phyloP scores from a whole-genome alignment of 2,797 vertebrate species.

The Tarsius wallacei region DNA sequence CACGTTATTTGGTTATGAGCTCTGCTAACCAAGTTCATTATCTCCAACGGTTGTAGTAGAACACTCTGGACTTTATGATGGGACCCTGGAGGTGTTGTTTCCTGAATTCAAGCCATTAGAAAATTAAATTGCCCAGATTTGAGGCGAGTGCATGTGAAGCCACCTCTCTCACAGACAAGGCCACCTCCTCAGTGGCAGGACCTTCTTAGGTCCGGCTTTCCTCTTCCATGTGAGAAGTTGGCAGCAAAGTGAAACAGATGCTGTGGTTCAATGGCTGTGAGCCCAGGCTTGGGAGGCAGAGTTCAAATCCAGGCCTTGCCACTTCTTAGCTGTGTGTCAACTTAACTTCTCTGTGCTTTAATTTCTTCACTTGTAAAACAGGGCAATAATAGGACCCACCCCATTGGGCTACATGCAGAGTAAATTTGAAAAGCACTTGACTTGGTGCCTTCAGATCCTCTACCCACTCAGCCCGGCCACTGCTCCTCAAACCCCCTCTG shows the following conservation, averaged over 20 bases:
- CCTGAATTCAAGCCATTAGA: background rate
- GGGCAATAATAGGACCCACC: too few relatives aligned
- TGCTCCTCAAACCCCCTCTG: background rate
- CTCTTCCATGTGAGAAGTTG: background rate
- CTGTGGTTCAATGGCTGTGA: background rate
- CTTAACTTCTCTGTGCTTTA: background rate
- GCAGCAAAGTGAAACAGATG: background rate
- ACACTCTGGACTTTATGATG: background rate
- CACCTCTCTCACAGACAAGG: background rate
- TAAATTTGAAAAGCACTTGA: background rate
- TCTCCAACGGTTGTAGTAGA: background rate
- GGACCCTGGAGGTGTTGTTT: background rate
- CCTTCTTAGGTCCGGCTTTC: background rate
- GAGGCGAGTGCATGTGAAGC: background rate
- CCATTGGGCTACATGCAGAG: fast-evolving
- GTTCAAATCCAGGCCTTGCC: background rate
- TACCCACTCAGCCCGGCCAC: background rate
- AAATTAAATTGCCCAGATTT: background rate
- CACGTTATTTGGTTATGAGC: background rate
- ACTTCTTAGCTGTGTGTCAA: background rate
- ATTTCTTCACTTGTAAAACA: background rate
- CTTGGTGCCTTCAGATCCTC: background rate
- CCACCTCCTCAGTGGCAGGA: background rate
- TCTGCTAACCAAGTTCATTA: background rate
- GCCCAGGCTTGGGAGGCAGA: background rate